Conservation (phyloP, 2,797 vertebrate genomes). For the Eulemur rubriventer region DNA sequence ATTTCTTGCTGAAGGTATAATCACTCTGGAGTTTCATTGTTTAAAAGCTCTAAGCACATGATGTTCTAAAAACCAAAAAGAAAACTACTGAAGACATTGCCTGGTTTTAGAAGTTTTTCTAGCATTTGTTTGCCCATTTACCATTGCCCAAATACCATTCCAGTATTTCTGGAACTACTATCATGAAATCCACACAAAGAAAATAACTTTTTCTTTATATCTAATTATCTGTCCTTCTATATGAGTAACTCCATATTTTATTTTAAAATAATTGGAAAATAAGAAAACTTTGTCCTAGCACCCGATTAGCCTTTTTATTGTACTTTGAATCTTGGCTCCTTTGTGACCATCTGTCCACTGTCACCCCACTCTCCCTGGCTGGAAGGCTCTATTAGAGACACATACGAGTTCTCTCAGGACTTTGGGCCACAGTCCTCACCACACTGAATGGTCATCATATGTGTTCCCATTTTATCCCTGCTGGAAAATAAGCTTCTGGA, state of each 20-base stretch:
- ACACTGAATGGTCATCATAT: neutral
- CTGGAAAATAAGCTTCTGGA: neutral
- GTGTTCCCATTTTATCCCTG: neutral
- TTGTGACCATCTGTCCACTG: neutral
- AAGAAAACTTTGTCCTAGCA: neutral
- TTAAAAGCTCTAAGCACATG: neutral
- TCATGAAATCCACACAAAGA: neutral
- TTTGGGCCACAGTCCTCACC: neutral
- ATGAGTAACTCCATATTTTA: neutral
- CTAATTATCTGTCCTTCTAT: neutral
- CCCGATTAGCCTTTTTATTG: neutral
- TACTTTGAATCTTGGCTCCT: neutral
- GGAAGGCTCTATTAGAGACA: neutral
- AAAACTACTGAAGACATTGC: neutral
- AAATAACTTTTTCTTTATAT: neutral
- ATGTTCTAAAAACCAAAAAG: neutral
- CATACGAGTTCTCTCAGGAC: neutral
- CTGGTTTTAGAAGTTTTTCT: neutral
- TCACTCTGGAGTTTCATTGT: neutral
- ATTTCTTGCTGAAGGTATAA: neutral
- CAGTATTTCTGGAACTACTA: neutral
- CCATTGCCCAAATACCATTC: too few relatives aligned
- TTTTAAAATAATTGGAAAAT: neutral
- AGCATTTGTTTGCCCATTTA: neutral
- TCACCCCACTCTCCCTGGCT: neutral